Base-by-base conservation (phyloP, 2,113 vertebrate genomes). In the Eleginops maclovinus region DNA sequence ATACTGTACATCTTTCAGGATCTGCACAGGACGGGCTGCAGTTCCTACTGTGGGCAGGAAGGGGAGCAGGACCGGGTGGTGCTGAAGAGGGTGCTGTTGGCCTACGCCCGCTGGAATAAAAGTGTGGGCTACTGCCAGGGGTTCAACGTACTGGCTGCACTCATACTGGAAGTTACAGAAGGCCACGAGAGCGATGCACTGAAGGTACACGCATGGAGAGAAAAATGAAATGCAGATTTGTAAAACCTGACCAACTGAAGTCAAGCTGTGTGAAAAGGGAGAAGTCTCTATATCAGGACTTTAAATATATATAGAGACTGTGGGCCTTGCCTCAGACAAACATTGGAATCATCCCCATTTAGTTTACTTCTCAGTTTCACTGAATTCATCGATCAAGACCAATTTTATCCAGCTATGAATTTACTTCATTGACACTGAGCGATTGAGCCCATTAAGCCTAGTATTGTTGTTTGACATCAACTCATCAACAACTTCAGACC, bases 101-200 rank as follows among this genome's bases (percentile, higher is more conserved):
- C 92, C 0, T 93, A 91, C 15, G 92, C 92, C 21, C 92, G 92
- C 83, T 93, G 92, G 92, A 92, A 93, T 54, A 93, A 93, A 63
- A 19, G 13, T 1, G 92, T 93, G 51, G 92, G 92, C 36, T 93
- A 93, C 84, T 93, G 92, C 66, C 92, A 93, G 36, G 92, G 92
- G 0, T 93, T 93, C 84, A 93, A 93, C 44, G 92, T 93, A 0
- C 87, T 93, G 71, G 91, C 92, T 7, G 92, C 91, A 2, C 90
- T 93, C 8, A 92, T 93, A 1, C 86, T 93, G 76, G 90, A 92
- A 6, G 92, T 93, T 2, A 93, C 92, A 0, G 90, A 93, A 59
- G 89, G 92, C 13, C 77, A 50, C 4, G 92, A 93, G 87, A 92
- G 92, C n/a, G 91, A 93, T 8, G 92, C 92, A 0, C 85, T 93